A percentile compares a stretch with the other conserved stretches of the same genome.
Evolutionary conservation across 2,888 invertebrate species (phyloP).

Genomic region (Allygus modestus): DNA sequence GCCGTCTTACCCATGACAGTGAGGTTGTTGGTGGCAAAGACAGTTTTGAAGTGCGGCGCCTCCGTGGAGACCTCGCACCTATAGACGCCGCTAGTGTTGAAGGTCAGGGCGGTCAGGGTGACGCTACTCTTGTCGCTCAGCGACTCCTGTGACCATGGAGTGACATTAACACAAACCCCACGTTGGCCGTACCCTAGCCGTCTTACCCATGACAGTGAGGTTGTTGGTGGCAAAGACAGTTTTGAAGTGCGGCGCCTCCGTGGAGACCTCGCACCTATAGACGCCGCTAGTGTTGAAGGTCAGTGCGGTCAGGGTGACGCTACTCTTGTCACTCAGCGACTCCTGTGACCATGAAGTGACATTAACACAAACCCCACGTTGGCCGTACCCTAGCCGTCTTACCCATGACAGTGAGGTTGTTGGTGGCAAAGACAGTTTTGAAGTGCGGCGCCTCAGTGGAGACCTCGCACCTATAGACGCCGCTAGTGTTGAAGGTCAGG

Average conservation of each 20-base stretch:
- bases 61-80: slow-evolving; percentile 81
- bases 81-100: slow-evolving; percentile 72
- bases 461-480: slow-evolving; percentile 79
- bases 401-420: slow-evolving; percentile 75
- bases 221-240: slow-evolving; percentile 78
- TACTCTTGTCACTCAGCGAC: slow-evolving; percentile 41
- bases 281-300: slow-evolving; percentile 50
- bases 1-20: slow-evolving; percentile 69
- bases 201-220: slow-evolving; percentile 73
- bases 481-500: slow-evolving; percentile 46
- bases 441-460: slow-evolving; percentile 81
- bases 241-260: slow-evolving; percentile 80
- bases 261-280: slow-evolving; percentile 81
- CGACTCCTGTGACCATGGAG: slow-evolving; percentile 77
- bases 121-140: slow-evolving; percentile 45
- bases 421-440: slow-evolving; percentile 77
- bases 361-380: too few species aligned
- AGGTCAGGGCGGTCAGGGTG: slow-evolving; percentile 23
- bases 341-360: slow-evolving; percentile 79
- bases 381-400: too few species aligned
- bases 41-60: slow-evolving; percentile 79
- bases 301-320: slow-evolving; percentile 28
- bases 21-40: slow-evolving; percentile 78
- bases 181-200: too few species aligned
- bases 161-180: too few species aligned